Conservation (phyloP, 2,797 vertebrate genomes). For the Nyctalus aviator region DNA sequence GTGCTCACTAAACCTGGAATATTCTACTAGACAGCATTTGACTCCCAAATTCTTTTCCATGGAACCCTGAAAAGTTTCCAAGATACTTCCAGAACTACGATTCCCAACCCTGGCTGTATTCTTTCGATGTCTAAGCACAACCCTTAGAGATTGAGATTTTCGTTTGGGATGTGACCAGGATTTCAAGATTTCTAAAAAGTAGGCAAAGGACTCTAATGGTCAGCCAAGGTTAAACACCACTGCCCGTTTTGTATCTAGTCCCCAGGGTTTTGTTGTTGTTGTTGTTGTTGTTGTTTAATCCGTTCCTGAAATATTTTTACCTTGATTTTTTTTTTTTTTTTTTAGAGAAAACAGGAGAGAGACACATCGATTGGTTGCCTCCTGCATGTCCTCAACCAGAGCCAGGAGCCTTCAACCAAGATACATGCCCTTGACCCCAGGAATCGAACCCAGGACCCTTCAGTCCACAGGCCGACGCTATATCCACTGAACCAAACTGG, state of each 20-base stretch:
- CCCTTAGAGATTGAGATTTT: neutral
- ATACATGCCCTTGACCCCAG: neutral
- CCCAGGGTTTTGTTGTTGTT: neutral
- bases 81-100: neutral
- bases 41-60: conserved; percentile 22
- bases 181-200: conserved; percentile 3
- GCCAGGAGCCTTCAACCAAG: neutral
- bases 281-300: too few species aligned
- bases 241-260: neutral
- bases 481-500: neutral
- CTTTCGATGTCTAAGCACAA: neutral
- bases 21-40: neutral
- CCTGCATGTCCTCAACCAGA: neutral
- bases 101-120: neutral
- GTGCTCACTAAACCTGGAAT: conserved; percentile 19
- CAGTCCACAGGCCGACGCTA: neutral
- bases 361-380: neutral
- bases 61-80: conserved; percentile 3
- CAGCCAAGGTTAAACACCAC: neutral
- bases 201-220: neutral
- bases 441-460: neutral
- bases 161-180: neutral
- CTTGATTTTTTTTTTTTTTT: neutral
- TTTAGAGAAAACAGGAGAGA: neutral
- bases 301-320: too few species aligned